Evolutionary conservation across 2,113 vertebrate genomes (phyloP), one percentile per base, ranked within the genome.

Genomic region (Microtus richardsoni): DNA sequence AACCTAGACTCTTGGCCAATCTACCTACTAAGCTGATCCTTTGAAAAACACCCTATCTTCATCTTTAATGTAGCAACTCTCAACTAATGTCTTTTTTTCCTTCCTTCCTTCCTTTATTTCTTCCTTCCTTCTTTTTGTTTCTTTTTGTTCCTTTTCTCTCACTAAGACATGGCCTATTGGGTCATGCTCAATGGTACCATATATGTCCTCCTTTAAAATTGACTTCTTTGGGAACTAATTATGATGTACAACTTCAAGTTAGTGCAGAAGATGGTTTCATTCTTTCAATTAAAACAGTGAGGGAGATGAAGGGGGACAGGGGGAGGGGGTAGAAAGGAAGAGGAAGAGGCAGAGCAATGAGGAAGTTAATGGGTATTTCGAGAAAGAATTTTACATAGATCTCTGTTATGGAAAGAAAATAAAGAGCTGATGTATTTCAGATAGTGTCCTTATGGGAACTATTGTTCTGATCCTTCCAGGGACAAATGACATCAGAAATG

Each of bases 401-500:
- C 22, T 62, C 28, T 68, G 9, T 39, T 73, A 85, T 16, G 39
- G 2, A 54, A 84, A 71, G 52, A 85, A n/a, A 26, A 66, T 22
- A 83, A 83, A 75, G 36, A 90, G 49, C 30, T 39, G 39, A 7
- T 4, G 44, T 71, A 39, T 75, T 68, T 60, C 80, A 73, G 54
- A 30, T 62, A 66, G 41, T 47, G 90, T 71, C 78, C 73, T 83
- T 70, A 71, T 84, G 70, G 83, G 39, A 52, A 71, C 79, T 91
- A 49, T 64, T 91, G 58, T 88, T 96, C 36, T 91, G 78, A 94
- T 26, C 78, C 39, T 93, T 92, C 83, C 62, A 73, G 68, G 41
- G 87, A 85, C 66, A 22, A 16, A 80, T 58, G 54, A 52, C 54
- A 17, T 30, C 86, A 52, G 68, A 95, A 91, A 74, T 91, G 28